Evolutionary conservation across 30 jellyfish, hydroid and myxozoan genomes (phyloP), one percentile per base, ranked within the genome.

Genomic region (Rhopilema esculentum): DNA sequence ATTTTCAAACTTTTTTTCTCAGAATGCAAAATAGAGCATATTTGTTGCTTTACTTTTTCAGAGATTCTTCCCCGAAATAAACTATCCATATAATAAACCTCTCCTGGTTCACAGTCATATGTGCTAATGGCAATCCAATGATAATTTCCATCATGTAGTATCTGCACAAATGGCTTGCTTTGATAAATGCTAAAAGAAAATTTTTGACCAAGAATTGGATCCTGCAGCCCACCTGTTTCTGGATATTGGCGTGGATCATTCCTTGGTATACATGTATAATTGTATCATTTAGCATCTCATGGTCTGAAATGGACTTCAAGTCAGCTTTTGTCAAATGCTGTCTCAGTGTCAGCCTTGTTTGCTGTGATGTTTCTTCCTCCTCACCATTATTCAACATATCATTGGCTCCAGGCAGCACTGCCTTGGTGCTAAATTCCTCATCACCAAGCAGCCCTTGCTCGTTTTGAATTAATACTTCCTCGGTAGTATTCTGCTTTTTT

Each of bases 71-170:
- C 83, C 25, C 51, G 66, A 48, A 72, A 72, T 20, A 72, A 72
- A 25, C 83, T 72, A 30, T 72, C 83, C 83, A 72, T 72, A 72
- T 72, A 72, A 48, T 29, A 72, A 16, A 61, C 66, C 67, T 66
- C 90, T 19, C 78, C 82, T 24, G 78, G 66, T 66, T 80, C 27
- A 49, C 82, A 66, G 50, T 22, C 90, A 48, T 68, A 51, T 53
- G 89, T 79, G 65, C 89, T 79, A 18, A 79, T 51, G 62, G 89
- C 89, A 79, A 79, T 31, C 89, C 89, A 79, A 82, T 79, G 89
- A 22, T 2, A 19, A 64, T 79, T 49, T 20, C 89, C 89, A 79
- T 79, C 65, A 31, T 79, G 79, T 62, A 79, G 66, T 40, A 79
- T 31, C 72, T 79, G 89, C 89, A 79, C 89, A 79, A 79, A 79